These are phyloP conservation scores for Caerostris extrusa DNA, from an alignment of 1,140 invertebrate species.

Conservation along the genomic window DNA sequence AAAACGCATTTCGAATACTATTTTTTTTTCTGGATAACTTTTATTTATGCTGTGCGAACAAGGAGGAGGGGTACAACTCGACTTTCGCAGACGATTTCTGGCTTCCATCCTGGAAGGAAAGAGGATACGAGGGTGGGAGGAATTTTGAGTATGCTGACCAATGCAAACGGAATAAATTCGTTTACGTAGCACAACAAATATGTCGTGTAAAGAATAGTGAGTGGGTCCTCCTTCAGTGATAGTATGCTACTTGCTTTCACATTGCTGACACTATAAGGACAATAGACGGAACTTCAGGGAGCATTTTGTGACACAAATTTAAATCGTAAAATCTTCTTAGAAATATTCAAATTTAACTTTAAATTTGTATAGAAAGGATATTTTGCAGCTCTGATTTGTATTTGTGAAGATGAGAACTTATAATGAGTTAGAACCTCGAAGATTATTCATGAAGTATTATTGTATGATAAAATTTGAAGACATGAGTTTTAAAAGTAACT, in stretches of 20 bases:
- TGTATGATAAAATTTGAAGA: too few relatives aligned
- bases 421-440: too few relatives aligned
- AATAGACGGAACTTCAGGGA: not conserved
- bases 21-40: not conserved
- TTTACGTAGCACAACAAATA: not conserved
- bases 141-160: slow-evolving; percentile 3
- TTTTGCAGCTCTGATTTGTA: too few relatives aligned
- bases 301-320: not conserved
- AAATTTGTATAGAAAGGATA: too few relatives aligned
- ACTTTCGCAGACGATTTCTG: not conserved
- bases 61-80: not conserved
- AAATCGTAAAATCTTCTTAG: too few relatives aligned
- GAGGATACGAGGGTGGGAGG: too few relatives aligned
- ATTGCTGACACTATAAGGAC: not conserved
- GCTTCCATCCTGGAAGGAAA: slow-evolving; percentile 9
- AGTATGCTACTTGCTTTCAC: not conserved
- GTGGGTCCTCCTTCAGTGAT: not conserved
- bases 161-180: not conserved
- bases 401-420: too few relatives aligned
- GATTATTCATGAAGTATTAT: too few relatives aligned
- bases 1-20: not conserved
- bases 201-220: not conserved
- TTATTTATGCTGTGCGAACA: not conserved
- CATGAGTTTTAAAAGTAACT: too few relatives aligned
- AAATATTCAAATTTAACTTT: too few relatives aligned